Evolutionary conservation across 2,113 vertebrate species (phyloP).

Genomic region (Tympanuchus pallidicinctus): DNA sequence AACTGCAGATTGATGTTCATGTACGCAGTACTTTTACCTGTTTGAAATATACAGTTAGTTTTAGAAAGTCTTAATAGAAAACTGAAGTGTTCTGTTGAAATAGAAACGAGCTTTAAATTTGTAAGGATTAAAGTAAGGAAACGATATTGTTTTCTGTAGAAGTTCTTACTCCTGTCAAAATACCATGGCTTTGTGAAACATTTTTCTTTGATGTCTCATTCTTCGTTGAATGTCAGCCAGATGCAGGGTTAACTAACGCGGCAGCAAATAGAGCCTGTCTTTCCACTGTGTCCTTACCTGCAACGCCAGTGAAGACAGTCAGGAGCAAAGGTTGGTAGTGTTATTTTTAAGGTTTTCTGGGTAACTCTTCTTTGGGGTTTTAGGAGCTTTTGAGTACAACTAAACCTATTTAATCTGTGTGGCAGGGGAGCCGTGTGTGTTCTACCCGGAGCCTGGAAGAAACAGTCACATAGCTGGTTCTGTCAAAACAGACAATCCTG

Average conservation of each 20-base stretch:
- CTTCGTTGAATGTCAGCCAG: background rate
- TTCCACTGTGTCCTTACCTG: background rate
- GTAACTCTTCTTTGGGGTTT: background rate
- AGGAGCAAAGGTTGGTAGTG: conserved; percentile 66
- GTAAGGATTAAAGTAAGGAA: background rate
- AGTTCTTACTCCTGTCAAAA: background rate
- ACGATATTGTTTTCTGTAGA: background rate
- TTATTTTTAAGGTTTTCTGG: background rate
- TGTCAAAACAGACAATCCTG: background rate
- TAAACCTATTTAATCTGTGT: conserved; percentile 18
- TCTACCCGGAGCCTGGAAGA: background rate
- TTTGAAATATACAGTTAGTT: background rate
- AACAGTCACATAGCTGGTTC: accelerated
- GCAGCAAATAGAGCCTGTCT: background rate
- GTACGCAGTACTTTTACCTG: background rate
- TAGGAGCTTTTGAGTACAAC: background rate
- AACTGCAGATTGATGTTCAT: background rate
- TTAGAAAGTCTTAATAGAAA: background rate
- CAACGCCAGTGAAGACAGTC: background rate
- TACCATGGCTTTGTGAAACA: background rate
- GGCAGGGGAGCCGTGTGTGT: conserved; percentile 21
- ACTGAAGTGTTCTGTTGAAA: background rate
- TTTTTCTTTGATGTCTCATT: background rate
- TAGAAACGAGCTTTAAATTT: background rate
- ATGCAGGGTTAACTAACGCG: conserved; percentile 2